These are phyloP conservation scores for Trachemys scripta DNA, from an alignment of 2,113 vertebrate species.

Conservation along the genomic window DNA sequence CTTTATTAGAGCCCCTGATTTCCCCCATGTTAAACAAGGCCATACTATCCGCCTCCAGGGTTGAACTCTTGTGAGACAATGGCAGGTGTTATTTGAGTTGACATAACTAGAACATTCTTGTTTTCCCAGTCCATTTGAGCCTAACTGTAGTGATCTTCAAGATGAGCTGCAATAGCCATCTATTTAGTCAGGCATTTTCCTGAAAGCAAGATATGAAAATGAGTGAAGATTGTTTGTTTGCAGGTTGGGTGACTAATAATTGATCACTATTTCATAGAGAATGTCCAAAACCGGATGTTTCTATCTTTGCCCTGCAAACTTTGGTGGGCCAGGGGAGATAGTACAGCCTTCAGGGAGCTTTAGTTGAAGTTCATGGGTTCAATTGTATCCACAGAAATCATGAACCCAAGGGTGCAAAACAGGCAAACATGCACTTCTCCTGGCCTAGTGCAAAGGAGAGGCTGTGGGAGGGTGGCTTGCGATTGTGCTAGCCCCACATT, in stretches of 20 bases:
- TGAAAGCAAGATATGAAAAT: background rate
- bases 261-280: background rate
- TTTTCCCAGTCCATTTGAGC: background rate
- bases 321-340: background rate
- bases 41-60: background rate
- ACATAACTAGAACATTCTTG: background rate
- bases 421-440: background rate
- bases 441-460: background rate
- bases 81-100: background rate
- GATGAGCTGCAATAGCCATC: background rate
- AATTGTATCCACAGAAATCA: background rate
- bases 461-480: background rate
- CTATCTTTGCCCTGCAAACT: background rate
- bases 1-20: background rate
- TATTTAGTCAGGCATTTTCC: background rate
- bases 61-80: background rate
- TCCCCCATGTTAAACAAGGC: background rate
- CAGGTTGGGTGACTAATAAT: background rate
- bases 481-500: background rate
- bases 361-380: background rate
- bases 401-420: background rate
- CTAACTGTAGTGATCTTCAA: constrained; percentile 5
- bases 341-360: fast-evolving
- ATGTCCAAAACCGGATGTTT: background rate
- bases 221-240: background rate